phyloP scores from a whole-genome alignment of 2,113 vertebrate species.

The Rhinolophus ferrumequinum region DNA sequence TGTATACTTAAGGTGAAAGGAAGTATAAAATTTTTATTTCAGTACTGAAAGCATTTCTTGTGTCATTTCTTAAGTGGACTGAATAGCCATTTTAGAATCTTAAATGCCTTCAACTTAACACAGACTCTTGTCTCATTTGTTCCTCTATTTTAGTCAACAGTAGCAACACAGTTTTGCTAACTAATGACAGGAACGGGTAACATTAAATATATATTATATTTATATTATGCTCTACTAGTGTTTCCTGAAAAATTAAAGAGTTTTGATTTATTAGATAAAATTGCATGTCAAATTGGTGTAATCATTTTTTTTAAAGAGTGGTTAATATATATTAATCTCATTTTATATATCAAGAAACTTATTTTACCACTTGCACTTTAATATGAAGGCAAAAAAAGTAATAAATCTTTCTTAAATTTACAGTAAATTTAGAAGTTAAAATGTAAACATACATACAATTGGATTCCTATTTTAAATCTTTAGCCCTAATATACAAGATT shows the following conservation, averaged over 20 bases:
- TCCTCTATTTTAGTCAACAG: not conserved
- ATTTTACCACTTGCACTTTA: not conserved
- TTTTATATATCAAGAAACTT: not conserved
- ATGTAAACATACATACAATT: not conserved
- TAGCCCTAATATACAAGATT: not conserved
- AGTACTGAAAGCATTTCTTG: not conserved
- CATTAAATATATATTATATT: not conserved
- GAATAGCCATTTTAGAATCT: not conserved
- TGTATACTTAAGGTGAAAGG: not conserved
- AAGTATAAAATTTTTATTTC: not conserved
- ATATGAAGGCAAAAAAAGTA: not conserved
- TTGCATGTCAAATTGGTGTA: not conserved
- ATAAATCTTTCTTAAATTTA: not conserved
- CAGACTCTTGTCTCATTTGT: not conserved
- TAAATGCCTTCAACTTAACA: not conserved
- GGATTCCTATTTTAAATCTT: not conserved
- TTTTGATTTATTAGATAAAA: constrained; percentile 10
- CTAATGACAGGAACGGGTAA: not conserved
- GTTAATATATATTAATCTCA: not conserved
- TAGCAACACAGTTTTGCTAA: not conserved
- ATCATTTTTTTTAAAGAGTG: constrained; percentile 29
- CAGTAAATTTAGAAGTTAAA: not conserved
- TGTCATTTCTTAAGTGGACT: not conserved
- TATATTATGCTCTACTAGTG: not conserved
- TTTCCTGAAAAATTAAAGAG: not conserved